Percentiles rank a stretch among this genome's conserved stretches.
Conservation (phyloP, 2,113 vertebrate genomes). For the Aptenodytes patagonicus region DNA sequence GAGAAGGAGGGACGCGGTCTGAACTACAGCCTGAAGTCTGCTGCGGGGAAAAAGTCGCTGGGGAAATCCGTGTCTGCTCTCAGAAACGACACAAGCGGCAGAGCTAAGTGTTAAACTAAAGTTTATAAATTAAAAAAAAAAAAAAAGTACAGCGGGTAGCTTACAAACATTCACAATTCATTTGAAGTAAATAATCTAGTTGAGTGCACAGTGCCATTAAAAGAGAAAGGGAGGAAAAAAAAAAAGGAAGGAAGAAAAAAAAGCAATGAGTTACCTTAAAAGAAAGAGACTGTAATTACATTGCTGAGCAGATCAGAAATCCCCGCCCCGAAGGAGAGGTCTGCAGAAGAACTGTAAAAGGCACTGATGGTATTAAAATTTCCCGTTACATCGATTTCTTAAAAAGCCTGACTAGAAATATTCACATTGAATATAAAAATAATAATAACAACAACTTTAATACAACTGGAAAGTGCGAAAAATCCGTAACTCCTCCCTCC, state of each 20-base stretch:
- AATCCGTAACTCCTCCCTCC: slow-evolving; percentile 53
- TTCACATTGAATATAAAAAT: slow-evolving; percentile 83
- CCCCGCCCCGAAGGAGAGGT: background rate
- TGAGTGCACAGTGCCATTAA: slow-evolving; percentile 76
- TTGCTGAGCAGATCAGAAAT: slow-evolving; percentile 11
- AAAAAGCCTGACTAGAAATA: slow-evolving; percentile 56
- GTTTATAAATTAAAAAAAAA: slow-evolving; percentile 81
- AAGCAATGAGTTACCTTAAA: background rate
- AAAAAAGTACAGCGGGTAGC: slow-evolving; percentile 61
- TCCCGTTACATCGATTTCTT: slow-evolving; percentile 7
- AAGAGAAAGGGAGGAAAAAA: background rate
- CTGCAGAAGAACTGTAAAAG: slow-evolving; percentile 24
- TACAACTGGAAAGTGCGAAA: slow-evolving; percentile 81
- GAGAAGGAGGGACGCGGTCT: background rate
- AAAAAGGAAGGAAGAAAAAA: background rate
- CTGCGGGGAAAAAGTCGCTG: background rate
- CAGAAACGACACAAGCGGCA: slow-evolving; percentile 47
- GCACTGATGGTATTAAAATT: slow-evolving; percentile 18
- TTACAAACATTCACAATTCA: slow-evolving; percentile 76
- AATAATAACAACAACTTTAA: slow-evolving; percentile 68
- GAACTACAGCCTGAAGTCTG: background rate
- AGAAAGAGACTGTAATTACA: slow-evolving; percentile 30
- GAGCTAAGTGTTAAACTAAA: slow-evolving; percentile 52
- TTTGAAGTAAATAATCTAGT: slow-evolving; percentile 68
- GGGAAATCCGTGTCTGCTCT: background rate